Evolutionary conservation across 2,113 vertebrate species (phyloP).

Genomic region (Erinaceus europaeus): DNA sequence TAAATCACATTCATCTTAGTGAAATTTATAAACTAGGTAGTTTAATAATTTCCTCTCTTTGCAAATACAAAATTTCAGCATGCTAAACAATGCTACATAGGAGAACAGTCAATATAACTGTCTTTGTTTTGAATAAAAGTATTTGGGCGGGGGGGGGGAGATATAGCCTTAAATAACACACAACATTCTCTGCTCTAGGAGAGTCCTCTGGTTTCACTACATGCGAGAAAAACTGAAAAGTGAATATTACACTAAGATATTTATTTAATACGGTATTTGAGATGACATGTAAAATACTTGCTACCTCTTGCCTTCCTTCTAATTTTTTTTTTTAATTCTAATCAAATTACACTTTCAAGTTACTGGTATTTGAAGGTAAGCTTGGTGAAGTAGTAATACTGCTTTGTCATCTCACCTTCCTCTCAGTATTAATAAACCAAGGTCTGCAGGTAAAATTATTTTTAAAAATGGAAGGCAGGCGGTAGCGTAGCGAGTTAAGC

Average conservation of each 20-base stretch:
- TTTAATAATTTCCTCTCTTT: slow-evolving; percentile 32
- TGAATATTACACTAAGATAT: slow-evolving; percentile 48
- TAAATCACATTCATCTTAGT: not conserved
- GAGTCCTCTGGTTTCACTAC: no score
- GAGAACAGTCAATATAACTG: slow-evolving; percentile 12
- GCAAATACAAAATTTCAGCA: not conserved
- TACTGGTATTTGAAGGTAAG: slow-evolving; percentile 47
- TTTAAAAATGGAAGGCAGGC: no score
- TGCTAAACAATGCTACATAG: not conserved
- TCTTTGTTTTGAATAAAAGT: slow-evolving; percentile 46
- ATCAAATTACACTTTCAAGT: not conserved
- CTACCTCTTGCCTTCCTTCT: no score
- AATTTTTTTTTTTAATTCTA: slow-evolving; percentile 3
- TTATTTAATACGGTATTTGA: slow-evolving; percentile 19
- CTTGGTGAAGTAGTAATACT: not conserved
- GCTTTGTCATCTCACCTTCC: not conserved
- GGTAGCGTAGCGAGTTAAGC: no score
- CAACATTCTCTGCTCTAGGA: slow-evolving; percentile 28
- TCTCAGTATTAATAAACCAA: not conserved
- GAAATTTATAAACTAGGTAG: not conserved
- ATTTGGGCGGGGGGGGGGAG: no score
- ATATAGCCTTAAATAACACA: slow-evolving; percentile 20
- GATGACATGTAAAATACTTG: not conserved
- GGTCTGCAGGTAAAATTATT: not conserved
- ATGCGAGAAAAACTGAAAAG: slow-evolving; percentile 36